Base-by-base conservation (phyloP, 2,113 vertebrate genomes). In the Paramisgurnus dabryanus region DNA sequence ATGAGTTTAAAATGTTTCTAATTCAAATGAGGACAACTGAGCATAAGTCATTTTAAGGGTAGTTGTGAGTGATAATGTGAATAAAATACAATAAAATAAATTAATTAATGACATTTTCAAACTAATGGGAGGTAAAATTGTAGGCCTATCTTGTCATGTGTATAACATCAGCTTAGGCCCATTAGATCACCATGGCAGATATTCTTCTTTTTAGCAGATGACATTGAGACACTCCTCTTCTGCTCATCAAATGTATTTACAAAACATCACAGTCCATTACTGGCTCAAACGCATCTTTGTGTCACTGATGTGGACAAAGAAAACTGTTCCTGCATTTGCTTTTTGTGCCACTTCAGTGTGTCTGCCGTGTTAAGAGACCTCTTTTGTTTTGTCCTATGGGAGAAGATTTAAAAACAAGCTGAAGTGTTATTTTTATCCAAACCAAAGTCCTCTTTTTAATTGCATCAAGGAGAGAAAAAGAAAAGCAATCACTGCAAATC, bases 251-350 rank as follows among this genome's bases (percentile, higher is more conserved):
- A 34, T 69, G 40, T 45, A 80, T 67, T 18, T 84, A 76, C 66
- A 81, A 69, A 78, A 47, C 84, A 41, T 67, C 49, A 45, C 34
- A 60, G 55, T 17, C 22, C 76, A 81, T 85, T 79, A 85, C 85
- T 81, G 80, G 58, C 69, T 71, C 55, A 57, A 67, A 72, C 34
- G 34, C 27, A 22, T 22, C 63, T 79, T 75, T 18, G 63, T 67
- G 41, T n/a, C 22, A 57, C 65, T 66, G 58, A 75, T 22, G 58
- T 47, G 39, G 15, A 63, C 40, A 75, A 53, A 76, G 12, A 79
- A 69, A 53, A 22, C 13, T 76, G 63, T 70, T 13, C 53, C 67
- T 41, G 40, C 71, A 17, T 65, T 81, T 73, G 22, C 40, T 72
- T 41, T 57, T 17, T 57, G 1, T 82, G 22, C 61, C 49, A 60